These are phyloP conservation scores for Pseudachorutes palmiensis DNA, from an alignment of 1,140 invertebrate species.

Conservation along the genomic window DNA sequence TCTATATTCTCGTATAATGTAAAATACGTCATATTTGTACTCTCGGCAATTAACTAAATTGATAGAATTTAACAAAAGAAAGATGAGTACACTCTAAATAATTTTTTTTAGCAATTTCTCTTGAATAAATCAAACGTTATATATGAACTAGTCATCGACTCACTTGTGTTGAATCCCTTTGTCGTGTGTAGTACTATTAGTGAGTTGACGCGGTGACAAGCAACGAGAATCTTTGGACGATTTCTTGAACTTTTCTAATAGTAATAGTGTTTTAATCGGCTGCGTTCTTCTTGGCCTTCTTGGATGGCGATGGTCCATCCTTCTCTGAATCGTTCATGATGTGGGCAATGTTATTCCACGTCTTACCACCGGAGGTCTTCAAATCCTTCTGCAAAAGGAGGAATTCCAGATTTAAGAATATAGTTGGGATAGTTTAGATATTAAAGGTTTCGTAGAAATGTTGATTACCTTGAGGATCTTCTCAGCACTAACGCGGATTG, in stretches of 20 bases:
- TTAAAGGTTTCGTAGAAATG: background rate
- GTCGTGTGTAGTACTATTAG: no score
- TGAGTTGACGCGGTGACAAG: background rate
- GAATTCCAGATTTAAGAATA: background rate
- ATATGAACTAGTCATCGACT: no score
- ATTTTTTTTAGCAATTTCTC: no score
- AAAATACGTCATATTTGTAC: no score
- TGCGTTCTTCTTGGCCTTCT: background rate
- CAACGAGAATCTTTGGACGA: background rate
- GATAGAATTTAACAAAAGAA: no score
- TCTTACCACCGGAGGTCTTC: conserved; percentile 8
- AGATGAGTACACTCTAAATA: no score
- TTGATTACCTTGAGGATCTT: conserved; percentile 14
- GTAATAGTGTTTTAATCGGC: background rate
- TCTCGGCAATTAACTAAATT: no score
- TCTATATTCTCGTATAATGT: no score
- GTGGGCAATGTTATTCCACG: conserved; percentile 12
- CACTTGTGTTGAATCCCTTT: no score
- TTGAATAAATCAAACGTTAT: no score
- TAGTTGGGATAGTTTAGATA: background rate
- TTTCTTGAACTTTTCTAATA: background rate
- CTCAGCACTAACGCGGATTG: conserved; percentile 1
- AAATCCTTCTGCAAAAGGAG: conserved; percentile 12
- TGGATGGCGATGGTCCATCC: background rate
- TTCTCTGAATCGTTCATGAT: background rate